Base-by-base conservation (phyloP, 2,113 vertebrate species). In the Globicephala melas region DNA sequence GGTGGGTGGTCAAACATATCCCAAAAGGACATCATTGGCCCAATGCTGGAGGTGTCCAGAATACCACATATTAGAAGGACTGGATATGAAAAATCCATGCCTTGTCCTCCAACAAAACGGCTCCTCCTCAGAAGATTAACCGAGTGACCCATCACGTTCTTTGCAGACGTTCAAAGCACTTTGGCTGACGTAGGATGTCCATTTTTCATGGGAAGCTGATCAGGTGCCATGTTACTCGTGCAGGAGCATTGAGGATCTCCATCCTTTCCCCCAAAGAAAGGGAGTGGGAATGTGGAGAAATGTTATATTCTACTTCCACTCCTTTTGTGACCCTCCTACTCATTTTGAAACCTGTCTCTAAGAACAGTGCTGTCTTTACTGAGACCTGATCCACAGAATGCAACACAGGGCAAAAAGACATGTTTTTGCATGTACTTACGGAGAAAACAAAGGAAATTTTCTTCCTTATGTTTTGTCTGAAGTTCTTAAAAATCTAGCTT, bases 151-250 rank as follows among this genome's bases (percentile, higher is more conserved):
- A 2, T 3, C 15, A 15, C 10, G 41, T 38, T 47, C 73, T 31
- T 25, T 71, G 20, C 13, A 53, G 82, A 31, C 15, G 11, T 47
- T 55, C 77, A 17, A 21, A 26, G 50, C 14, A 36, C 70, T 63
- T 3, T 5, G 26, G 55, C 25, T 50, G 63, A 44, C 23, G 17
- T 10, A 6, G 6, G 18, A 3, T 2, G 20, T 26, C 18, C 8
- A 1, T 12, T 53, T 80, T 21, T 62, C 55, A 0, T 0, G 2
- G 70, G 85, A 65, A 73, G 53, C 28, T 38, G 41, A 47, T 18
- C 20, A 0, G 38, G 38, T 8, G 1, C 12, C 60, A 1, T 1
- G 0, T 60, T 63, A 8, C 14, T 38, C 55, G 5, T 2, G 23
- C 28, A 38, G 71, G 23, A 53, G 67, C 1, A 5, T 0, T 3